These are phyloP conservation scores for Eucera pruinosa DNA, from an alignment of 2,888 invertebrate species.

Conservation along the genomic window DNA sequence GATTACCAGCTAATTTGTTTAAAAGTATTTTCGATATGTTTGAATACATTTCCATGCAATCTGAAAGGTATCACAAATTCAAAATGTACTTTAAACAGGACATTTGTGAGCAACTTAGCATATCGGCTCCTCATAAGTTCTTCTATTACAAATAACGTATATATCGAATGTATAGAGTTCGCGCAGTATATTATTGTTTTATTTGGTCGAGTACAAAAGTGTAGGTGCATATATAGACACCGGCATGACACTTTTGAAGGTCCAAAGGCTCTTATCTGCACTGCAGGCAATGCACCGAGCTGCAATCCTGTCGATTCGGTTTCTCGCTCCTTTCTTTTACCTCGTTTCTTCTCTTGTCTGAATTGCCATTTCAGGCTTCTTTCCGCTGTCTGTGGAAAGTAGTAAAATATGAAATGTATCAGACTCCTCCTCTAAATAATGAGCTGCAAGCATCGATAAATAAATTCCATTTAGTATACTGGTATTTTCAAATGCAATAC, in stretches of 20 bases:
- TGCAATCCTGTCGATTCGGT: slow-evolving; percentile 56
- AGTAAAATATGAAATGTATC: not conserved
- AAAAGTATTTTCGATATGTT: not conserved
- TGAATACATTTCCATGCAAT: too few species aligned
- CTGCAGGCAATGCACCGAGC: slow-evolving; percentile 62
- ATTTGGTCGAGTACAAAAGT: slow-evolving; percentile 18
- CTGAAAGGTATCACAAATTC: not conserved
- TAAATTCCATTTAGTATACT: not conserved
- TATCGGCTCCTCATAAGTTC: not conserved
- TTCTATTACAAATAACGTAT: not conserved
- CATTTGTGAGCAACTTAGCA: slow-evolving; percentile 6
- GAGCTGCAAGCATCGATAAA: not conserved
- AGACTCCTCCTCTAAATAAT: not conserved
- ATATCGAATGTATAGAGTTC: not conserved
- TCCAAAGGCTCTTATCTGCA: slow-evolving; percentile 68
- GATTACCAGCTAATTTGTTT: not conserved
- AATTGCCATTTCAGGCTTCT: slow-evolving; percentile 2
- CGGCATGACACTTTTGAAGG: slow-evolving; percentile 43
- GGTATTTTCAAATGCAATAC: not conserved
- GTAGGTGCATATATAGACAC: slow-evolving; percentile 25
- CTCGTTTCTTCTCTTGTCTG: slow-evolving; percentile 11
- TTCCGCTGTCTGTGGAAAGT: not conserved
- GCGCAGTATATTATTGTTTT: slow-evolving; percentile 28
- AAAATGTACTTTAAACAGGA: not conserved
- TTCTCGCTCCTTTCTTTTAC: slow-evolving; percentile 18